Evolutionary conservation across 2,113 vertebrate species (phyloP).

Genomic region (Hippoglossus stenolepis): DNA sequence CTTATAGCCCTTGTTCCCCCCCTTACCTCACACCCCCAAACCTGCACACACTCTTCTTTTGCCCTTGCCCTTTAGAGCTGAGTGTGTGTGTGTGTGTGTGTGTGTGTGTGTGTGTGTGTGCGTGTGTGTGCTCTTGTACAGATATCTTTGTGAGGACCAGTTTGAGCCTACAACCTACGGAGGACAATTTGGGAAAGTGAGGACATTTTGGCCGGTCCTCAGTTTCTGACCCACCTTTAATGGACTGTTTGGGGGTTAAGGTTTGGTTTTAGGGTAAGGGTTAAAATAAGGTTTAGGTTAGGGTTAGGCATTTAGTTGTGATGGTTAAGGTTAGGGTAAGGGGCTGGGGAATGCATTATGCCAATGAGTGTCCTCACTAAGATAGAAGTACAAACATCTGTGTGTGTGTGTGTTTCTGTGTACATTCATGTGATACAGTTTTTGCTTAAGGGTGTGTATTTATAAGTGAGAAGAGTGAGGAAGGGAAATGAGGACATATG

Average conservation of each 20-base stretch:
- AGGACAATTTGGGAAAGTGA: too few relatives aligned
- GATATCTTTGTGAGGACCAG: too few relatives aligned
- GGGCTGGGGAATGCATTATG: too few relatives aligned
- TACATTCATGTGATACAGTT: conserved; percentile 11
- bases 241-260: too few relatives aligned
- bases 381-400: neutral
- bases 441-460: conserved; percentile 10
- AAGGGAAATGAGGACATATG: conserved; percentile 77
- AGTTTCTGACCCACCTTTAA: too few relatives aligned
- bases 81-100: conserved; percentile 27
- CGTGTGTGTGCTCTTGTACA: conserved; percentile 1
- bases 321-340: too few relatives aligned
- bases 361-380: too few relatives aligned
- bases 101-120: conserved; percentile 14
- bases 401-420: conserved; percentile 19
- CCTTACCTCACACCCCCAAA: conserved; percentile 20
- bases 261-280: too few relatives aligned
- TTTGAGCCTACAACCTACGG: too few relatives aligned
- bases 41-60: conserved; percentile 54
- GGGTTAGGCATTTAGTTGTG: too few relatives aligned
- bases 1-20: conserved; percentile 38
- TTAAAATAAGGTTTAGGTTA: too few relatives aligned
- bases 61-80: conserved; percentile 63
- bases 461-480: conserved; percentile 18
- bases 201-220: too few relatives aligned